Evolutionary conservation across 2,888 invertebrate species (phyloP), one percentile per base, ranked within the genome.

Genomic region (Lampropteryx suffumata): DNA sequence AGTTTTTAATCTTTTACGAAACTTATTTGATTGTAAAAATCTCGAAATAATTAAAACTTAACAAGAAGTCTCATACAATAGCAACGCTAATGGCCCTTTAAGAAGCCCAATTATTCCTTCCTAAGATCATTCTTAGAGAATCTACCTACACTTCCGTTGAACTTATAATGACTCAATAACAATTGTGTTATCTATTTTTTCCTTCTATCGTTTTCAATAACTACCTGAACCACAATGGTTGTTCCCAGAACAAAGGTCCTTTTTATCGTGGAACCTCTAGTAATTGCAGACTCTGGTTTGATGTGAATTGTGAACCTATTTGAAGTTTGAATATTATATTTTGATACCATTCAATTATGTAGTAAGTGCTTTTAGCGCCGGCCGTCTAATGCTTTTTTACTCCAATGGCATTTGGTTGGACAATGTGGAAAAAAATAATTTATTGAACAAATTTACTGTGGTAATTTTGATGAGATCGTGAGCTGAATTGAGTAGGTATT

Each of bases 221-320:
- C 51, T 58, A 58, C 56, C 50, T 66, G 61, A 59, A 43, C 47
- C 59, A 62, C 59, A 69, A 69, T 70, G 59, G 62, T 55, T 57
- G 58, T 76, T 78, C 73, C 62, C 57, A 69, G 73, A 78, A 77
- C 57, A 62, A 50, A 57, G 59, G 52, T 57, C 61, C 57, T 61
- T 61, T 63, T 64, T 61, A 59, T 56, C 55, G 45, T 57, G 55
- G 46, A 45, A 55, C 65, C 64, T 65, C 64, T 47, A 62, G 61
- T 66, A 70, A 69, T 71, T 69, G 65, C 56, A 48, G 64, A 57
- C 61, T 21, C n/a, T 24, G 24, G 7, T 24, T 4, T 24, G 24
- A 24, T 17, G 17, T 17, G 17, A 17, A 17, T 4, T 17, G 17
- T 17, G 17, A 17, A 17, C 17, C 17, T 17, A 17, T 17, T 17